Conservation (phyloP, 30 jellyfish, hydroid and myxozoan genomes). For the Hydractinia symbiolongicarpus region DNA sequence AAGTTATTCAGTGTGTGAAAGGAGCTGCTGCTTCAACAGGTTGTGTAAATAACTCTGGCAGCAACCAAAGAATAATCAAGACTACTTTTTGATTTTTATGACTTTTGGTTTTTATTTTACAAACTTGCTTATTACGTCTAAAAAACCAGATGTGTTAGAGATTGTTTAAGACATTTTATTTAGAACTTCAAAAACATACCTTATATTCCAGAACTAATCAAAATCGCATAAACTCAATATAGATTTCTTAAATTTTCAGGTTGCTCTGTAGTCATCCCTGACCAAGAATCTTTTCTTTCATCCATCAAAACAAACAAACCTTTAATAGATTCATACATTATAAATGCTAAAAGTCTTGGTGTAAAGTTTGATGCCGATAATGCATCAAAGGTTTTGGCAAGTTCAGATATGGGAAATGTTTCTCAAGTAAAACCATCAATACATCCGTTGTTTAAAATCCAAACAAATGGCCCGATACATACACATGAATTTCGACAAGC, state of each 20-base stretch:
- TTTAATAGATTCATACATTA: slow-evolving; percentile 30
- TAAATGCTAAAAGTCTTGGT: slow-evolving; percentile 51
- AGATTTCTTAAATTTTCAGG: slow-evolving; percentile 11
- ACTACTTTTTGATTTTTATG: neutral
- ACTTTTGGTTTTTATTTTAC: neutral
- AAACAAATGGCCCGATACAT: slow-evolving; percentile 59
- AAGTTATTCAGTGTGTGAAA: slow-evolving; percentile 48
- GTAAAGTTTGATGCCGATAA: slow-evolving; percentile 38
- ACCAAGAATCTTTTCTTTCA: slow-evolving; percentile 7
- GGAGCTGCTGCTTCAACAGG: slow-evolving; percentile 94
- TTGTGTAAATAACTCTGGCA: neutral
- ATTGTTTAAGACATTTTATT: too few relatives aligned
- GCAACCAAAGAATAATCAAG: too few relatives aligned
- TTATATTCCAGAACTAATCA: too few relatives aligned
- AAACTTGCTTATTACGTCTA: neutral
- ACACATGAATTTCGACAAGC: slow-evolving; percentile 69
- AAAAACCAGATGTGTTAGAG: neutral
- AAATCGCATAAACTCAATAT: too few relatives aligned
- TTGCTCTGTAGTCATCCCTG: slow-evolving; percentile 28
- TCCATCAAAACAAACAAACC: slow-evolving; percentile 33
- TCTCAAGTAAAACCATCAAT: slow-evolving; percentile 81
- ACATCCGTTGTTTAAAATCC: slow-evolving; percentile 77
- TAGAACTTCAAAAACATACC: too few relatives aligned
- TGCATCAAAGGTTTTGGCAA: slow-evolving; percentile 64
- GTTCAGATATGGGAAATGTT: slow-evolving; percentile 94